Base-by-base conservation (phyloP, 2,888 invertebrate genomes). In the Patella ulyssiponensis region DNA sequence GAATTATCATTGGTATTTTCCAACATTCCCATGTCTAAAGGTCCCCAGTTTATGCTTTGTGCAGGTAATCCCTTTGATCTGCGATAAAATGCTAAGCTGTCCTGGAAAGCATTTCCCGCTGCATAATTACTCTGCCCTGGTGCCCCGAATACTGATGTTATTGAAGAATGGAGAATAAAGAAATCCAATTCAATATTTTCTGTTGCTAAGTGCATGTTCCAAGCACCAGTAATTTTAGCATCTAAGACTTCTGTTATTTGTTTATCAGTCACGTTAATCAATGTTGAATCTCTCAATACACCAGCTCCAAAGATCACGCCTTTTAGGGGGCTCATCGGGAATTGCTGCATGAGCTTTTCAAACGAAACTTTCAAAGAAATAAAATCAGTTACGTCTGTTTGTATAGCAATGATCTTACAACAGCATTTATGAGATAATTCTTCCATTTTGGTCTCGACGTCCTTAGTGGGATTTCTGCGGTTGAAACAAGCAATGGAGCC, bases 21-120 rank as follows among this genome's bases (percentile, higher is more conserved):
- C 70, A 80, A 74, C 82, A 86, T 82, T 11, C 87, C 87, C 12
- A 85, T 72, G 51, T 77, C 79, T 52, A 87, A 69, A 1, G 85
- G 78, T n/a, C 86, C 85, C 88, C 88, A 88, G 74, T 87, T 86
- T n/a, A 88, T 86, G 44, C 80, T 79, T 78, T 87, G 86, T 4
- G 81, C 87, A 3, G 84, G 58, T 2, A 85, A 74, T 5, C 84
- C 85, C 20, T 77, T 69, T 17, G 74, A 64, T 23, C 84, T 77
- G 14, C 88, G 81, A 77, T 83, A 86, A 70, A 81, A 79, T 5
- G 85, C 85, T 20, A 88, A 75, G 1, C 85, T 77, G 75, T 88
- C 88, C 77, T 85, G 79, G 73, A 88, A 88, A 7, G 84, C 81
- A 71, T 88, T 88, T 17, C 82, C 87, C 12, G 87, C 86, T 4